phyloP scores from a whole-genome alignment of 2,113 vertebrate species.

The Phalacrocorax carbo region DNA sequence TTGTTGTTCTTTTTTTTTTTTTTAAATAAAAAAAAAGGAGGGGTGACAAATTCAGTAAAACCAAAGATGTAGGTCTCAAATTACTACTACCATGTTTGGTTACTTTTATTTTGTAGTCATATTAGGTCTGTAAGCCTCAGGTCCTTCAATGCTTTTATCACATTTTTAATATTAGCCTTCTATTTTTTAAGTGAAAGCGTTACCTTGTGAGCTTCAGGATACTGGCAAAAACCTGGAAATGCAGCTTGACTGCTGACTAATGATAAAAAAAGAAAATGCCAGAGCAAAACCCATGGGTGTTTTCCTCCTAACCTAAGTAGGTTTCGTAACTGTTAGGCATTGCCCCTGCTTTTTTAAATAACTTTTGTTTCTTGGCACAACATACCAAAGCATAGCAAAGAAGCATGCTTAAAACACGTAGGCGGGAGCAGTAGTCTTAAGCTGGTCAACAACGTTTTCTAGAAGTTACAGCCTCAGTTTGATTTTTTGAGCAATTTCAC shows the following conservation, averaged over 20 bases:
- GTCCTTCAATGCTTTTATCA: neutral
- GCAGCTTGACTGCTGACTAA: neutral
- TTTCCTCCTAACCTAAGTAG: too few species aligned
- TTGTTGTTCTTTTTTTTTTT: too few species aligned
- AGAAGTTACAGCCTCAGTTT: neutral
- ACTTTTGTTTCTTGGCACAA: neutral
- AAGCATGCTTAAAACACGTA: neutral
- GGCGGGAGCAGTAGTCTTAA: neutral
- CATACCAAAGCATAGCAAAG: neutral
- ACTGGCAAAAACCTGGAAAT: neutral
- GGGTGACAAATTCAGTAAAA: neutral
- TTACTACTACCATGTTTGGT: neutral
- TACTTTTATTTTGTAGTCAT: neutral
- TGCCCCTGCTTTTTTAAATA: neutral
- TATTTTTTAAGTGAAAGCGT: neutral
- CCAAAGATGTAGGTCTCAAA: neutral
- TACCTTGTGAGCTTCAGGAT: neutral
- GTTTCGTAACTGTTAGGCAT: neutral
- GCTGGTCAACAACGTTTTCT: neutral
- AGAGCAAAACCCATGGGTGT: too few species aligned
- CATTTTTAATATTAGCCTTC: neutral
- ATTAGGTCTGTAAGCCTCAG: neutral
- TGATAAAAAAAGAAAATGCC: neutral
- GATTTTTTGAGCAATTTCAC: neutral
- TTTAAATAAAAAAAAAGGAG: rapidly evolving